Percentiles rank a stretch among this genome's conserved stretches.
Evolutionary conservation across 2,888 invertebrate species (phyloP).

Genomic region (Watsonalla binaria): DNA sequence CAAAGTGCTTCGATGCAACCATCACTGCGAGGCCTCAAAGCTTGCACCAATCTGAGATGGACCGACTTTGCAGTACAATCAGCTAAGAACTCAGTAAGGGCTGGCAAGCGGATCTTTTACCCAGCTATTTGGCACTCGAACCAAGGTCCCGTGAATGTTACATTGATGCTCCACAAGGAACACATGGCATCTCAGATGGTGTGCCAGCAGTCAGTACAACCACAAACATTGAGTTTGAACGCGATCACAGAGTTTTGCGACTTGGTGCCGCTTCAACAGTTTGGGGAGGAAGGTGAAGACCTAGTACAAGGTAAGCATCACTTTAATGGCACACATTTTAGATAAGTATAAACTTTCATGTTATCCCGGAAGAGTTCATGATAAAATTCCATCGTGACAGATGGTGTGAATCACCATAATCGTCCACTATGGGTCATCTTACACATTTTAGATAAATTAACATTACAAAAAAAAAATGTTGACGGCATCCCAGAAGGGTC

Average conservation of each 20-base stretch:
- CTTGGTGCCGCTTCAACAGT: conserved; percentile 83
- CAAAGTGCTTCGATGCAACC: conserved; percentile 84
- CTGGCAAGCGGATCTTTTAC: conserved; percentile 86
- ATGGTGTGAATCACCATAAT: too few relatives aligned
- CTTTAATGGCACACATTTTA: too few relatives aligned
- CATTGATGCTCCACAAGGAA: conserved; percentile 81
- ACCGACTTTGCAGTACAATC: conserved; percentile 84
- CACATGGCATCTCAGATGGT: conserved; percentile 81
- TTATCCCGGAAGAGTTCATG: too few relatives aligned
- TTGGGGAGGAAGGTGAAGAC: conserved; percentile 80
- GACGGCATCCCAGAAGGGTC: too few relatives aligned
- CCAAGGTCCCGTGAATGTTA: conserved; percentile 82
- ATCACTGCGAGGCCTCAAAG: conserved; percentile 84
- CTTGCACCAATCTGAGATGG: conserved; percentile 85
- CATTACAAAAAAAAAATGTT: too few relatives aligned
- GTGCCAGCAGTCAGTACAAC: conserved; percentile 80
- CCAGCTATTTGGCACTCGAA: conserved; percentile 85
- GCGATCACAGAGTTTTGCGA: conserved; percentile 91
- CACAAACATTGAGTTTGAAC: conserved; percentile 82
- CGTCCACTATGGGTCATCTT: too few relatives aligned
- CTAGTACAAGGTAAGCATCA: conserved; percentile 80
- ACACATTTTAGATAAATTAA: too few relatives aligned
- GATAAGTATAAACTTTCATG: too few relatives aligned
- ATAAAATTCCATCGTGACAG: too few relatives aligned
- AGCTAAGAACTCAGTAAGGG: conserved; percentile 72